Evolutionary conservation across 92 coral and sea anemone genomes (phyloP).

Genomic region (Ricordea florida): DNA sequence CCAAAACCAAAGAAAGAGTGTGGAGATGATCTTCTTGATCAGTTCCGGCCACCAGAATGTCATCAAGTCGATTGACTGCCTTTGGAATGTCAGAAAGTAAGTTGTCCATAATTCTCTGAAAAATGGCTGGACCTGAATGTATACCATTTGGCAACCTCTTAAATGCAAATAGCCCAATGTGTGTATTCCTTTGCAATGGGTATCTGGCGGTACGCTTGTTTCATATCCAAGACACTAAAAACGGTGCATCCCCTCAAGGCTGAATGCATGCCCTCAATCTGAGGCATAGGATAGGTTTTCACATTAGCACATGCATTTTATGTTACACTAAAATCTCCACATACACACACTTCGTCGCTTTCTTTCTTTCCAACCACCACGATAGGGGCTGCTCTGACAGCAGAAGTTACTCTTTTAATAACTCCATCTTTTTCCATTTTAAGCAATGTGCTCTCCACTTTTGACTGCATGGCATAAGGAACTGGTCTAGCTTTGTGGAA

Average conservation of each 20-base stretch:
- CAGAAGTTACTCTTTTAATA: neutral
- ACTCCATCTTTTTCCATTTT: constrained; percentile 6
- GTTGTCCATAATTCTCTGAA: constrained; percentile 54
- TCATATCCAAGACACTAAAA: constrained; percentile 19
- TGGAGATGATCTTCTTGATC: constrained; percentile 13
- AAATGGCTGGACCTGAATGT: constrained; percentile 49
- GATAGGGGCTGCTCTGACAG: neutral
- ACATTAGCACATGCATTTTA: constrained; percentile 49
- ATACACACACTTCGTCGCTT: constrained; percentile 53
- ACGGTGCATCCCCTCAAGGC: constrained; percentile 48
- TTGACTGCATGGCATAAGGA: neutral
- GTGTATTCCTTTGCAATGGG: constrained; percentile 28
- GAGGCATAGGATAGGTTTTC: constrained; percentile 35
- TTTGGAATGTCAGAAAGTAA: constrained; percentile 26
- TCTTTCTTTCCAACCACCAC: constrained; percentile 59
- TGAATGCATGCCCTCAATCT: constrained; percentile 50
- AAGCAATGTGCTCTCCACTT: neutral
- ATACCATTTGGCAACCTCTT: constrained; percentile 49
- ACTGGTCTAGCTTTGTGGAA: neutral
- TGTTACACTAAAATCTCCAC: constrained; percentile 69
- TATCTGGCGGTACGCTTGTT: constrained; percentile 21
- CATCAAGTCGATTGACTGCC: constrained; percentile 4
- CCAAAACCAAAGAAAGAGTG: constrained; percentile 44
- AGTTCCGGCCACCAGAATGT: neutral
- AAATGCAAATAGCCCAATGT: constrained; percentile 51